Evolutionary conservation across 2,888 invertebrate genomes (phyloP), one percentile per base, ranked within the genome.

Genomic region (Athripsodes cinereus): DNA sequence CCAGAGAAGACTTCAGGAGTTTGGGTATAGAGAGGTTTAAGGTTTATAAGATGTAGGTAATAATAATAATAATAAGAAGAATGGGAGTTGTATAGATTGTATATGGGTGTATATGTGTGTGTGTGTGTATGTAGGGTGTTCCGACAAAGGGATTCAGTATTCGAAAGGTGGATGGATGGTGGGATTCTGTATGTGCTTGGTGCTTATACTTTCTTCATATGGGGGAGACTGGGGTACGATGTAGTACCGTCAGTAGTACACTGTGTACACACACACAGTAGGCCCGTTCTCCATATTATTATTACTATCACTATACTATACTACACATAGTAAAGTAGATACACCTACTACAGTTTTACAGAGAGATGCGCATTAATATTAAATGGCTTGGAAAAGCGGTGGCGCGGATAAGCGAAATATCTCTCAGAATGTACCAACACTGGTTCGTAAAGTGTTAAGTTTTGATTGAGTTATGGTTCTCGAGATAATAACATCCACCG

Each of bases 351-450:
- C 40, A n/a, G 40, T 13, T 40, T 13, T 40, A 40, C 40, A 40
- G 40, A 40, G 47, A 10, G 21, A 78, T 78, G 78, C 78, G 78
- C 79, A 79, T 79, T 79, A 79, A 79, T 79, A 79, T 79, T 79
- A 78, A 79, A 79, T 79, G 78, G 78, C 76, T 77, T 75, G 79
- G 79, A 79, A 79, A 78, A 77, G 77, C 19, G 21, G 47, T 21
- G 47, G 47, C 47, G 19, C 21, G 47, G 47, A 47, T 47, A 47
- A 47, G 47, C 58, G 60, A 62, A 62, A 62, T 62, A 62, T 60
- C 62, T 62, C 53, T 55, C 40, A 50, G 46, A 46, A 48, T 55
- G 46, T 16, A 11, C 31, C 31, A 16, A 40, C 40, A 40, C 40
- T 16, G 40, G 40, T 40, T 40, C 13, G 40, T 16, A 40, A 40